Evolutionary conservation across 2,797 vertebrate species (phyloP), one percentile per base, ranked within the genome.

Genomic region (Gobionotothen gibberifrons): DNA sequence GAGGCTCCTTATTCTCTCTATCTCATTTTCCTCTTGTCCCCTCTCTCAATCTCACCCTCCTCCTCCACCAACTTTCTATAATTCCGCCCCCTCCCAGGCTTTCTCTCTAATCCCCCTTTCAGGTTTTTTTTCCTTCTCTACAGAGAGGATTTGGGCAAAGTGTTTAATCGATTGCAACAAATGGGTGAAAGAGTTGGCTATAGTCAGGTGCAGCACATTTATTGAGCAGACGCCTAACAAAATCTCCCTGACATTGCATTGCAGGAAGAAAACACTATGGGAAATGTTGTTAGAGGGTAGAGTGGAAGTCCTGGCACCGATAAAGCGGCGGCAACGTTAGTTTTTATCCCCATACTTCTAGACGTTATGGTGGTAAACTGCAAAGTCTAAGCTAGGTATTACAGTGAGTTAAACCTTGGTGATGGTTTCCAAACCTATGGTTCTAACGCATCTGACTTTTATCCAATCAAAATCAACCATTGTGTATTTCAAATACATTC

Each of bases 101-200:
- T 81, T 80, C 74, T 60, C 67, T 82, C 79, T 90, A 91, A 91
- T 92, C 87, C 84, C 76, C 55, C 83, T 76, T 76, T 62, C 76
- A 63, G 56, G 22, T 69, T 68, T 69, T 9, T 15, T 13, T 14
- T 5, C 9, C 40, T 66, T 60, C 66, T 78, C 72, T 78, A 62
- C 79, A 46, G 61, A 79, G 72, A 84, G 81, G 84, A 89, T 89
- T 89, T 85, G 73, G 65, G 71, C 39, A 72, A 87, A 89, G 84
- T 83, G 72, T 90, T 90, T 83, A 90, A 90, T 82, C 71, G 78
- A 58, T 84, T 87, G 82, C 79, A 86, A 85, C 75, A 83, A 86
- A 85, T 73, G 71, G 74, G 61, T 46, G 70, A 79, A 85, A 85
- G 55, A 76, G 63, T 67, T 46, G 44, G 73, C 65, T 39, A 2